Evolutionary conservation across 2,113 vertebrate genomes (phyloP).

Genomic region (Anthoscopus minutus): DNA sequence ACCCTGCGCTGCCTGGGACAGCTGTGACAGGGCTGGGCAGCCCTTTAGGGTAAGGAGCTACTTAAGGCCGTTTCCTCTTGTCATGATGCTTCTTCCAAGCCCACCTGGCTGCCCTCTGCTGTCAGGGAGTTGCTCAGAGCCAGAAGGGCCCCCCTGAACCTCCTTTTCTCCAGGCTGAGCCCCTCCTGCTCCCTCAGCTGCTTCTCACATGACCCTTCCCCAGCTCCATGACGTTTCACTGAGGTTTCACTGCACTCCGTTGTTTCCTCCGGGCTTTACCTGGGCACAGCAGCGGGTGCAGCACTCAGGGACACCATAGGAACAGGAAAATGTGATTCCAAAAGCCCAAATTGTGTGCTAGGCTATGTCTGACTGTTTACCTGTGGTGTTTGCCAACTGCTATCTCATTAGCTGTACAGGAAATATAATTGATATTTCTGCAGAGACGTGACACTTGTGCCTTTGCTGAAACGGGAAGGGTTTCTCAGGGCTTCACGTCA

Average conservation of each 20-base stretch:
- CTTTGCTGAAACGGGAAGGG: slow-evolving; percentile 4
- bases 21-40: neutral
- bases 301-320: neutral
- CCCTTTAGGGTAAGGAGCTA: neutral
- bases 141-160: neutral
- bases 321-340: neutral
- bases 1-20: neutral
- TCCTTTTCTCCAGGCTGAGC: neutral
- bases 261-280: neutral
- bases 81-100: neutral
- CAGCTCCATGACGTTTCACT: neutral
- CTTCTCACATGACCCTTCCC: neutral
- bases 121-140: neutral
- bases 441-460: slow-evolving; percentile 46
- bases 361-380: slow-evolving; percentile 50
- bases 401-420: slow-evolving; percentile 57
- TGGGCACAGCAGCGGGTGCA: neutral
- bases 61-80: neutral
- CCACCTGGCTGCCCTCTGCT: neutral
- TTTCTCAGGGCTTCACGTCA: slow-evolving; percentile 17
- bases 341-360: neutral
- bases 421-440: slow-evolving; percentile 63
- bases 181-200: neutral
- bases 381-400: slow-evolving; percentile 57
- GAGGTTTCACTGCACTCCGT: neutral